Conservation (phyloP, 1,140 invertebrate species). For the Idris sp. region DNA sequence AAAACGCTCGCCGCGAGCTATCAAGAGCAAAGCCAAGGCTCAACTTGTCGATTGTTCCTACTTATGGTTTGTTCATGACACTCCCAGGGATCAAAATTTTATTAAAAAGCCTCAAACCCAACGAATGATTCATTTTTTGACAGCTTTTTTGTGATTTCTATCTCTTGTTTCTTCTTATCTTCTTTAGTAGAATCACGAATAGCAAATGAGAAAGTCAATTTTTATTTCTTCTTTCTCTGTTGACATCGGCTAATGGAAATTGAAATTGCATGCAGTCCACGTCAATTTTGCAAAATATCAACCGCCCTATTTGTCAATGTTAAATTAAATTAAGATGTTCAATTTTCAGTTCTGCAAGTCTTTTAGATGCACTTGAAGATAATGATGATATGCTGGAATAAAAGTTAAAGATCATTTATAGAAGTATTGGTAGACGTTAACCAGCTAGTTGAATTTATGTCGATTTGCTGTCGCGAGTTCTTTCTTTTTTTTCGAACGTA, state of each 20-base stretch:
- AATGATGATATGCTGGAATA: too few relatives aligned
- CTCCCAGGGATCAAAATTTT: constrained; percentile 45
- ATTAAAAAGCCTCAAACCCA: constrained; percentile 36
- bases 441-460: too few relatives aligned
- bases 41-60: constrained; percentile 53
- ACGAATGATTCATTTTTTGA: constrained; percentile 33
- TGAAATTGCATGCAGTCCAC: constrained; percentile 11
- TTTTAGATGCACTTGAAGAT: too few relatives aligned
- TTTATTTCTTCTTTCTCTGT: constrained; percentile 18
- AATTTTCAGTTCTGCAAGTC: too few relatives aligned
- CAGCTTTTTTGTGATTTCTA: constrained; percentile 3
- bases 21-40: constrained; percentile 45
- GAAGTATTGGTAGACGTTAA: too few relatives aligned
- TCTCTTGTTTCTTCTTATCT: constrained; percentile 3
- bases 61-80: constrained; percentile 31
- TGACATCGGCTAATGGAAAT: constrained; percentile 27
- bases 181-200: constrained; percentile 2
- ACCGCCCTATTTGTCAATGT: too few relatives aligned
- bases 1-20: constrained; percentile 40
- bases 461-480: too few relatives aligned
- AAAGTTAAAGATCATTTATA: too few relatives aligned
- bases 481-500: too few relatives aligned
- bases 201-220: constrained; percentile 32
- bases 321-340: too few relatives aligned
- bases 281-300: not conserved